Base-by-base conservation (phyloP, 92 coral and sea anemone species). In the Palythoa grandis region DNA sequence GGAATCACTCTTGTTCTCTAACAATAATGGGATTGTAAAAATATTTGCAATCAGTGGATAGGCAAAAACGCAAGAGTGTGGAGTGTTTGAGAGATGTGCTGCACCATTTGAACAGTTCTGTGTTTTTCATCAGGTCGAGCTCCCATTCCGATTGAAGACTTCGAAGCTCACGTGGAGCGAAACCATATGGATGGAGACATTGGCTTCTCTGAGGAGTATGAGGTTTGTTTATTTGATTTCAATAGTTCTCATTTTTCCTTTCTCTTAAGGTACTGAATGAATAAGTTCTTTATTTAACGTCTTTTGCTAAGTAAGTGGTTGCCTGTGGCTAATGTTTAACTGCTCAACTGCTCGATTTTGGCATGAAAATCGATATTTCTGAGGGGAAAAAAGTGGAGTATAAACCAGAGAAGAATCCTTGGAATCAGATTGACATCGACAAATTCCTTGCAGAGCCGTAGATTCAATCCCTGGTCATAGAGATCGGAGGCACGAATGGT, bases 111-210 rank as follows among this genome's bases (percentile, higher is more conserved):
- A 78, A 54, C 39, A 16, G 39, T 38, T 78, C 37, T 50, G 11
- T 24, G 24, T 60, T 40, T 58, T 2, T 35, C 76, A 16, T 43
- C 70, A 94, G 98, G 92, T 57, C 89, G 96, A 15, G 92, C 93
- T 54, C 96, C 99, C 5, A 80, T 96, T 52, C 99, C 99, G 16
- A 87, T 93, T 13, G 95, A 92, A 22, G 97, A 91, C 58, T 96
- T 96, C 52, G 89, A 88, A 82, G 85, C 83, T 29, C 98, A 95
- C 72, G 94, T 96, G 39, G 91, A 92, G 53, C 74, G 94, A 78
- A 94, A 92, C 93, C 99, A 95, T 78, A 92, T 88, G 87, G 98
- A 97, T 67, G 99, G 98, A 24, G 98, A 97, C 58, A 95, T 91
- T 25, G 99, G 99, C 39, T 97, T 95, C 82, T 95, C 99, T 0